phyloP scores from a whole-genome alignment of 2,113 vertebrate species.

The Amblyopsis rosae region DNA sequence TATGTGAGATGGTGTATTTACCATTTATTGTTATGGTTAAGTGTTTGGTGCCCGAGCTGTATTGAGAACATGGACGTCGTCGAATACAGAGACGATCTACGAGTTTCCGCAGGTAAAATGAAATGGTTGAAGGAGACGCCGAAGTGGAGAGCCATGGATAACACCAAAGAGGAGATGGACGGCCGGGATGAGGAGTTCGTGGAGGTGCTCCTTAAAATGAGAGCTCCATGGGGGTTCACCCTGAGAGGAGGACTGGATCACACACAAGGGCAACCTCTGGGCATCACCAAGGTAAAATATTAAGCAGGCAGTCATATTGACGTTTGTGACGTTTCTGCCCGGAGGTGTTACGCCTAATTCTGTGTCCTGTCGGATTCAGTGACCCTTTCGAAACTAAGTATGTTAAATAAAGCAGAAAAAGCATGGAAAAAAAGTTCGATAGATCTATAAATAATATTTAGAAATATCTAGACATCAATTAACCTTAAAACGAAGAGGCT shows the following conservation, averaged over 20 bases:
- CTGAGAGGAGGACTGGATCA: slow-evolving; percentile 86
- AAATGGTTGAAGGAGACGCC: slow-evolving; percentile 29
- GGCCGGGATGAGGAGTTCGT: slow-evolving; percentile 33
- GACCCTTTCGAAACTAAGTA: too few species aligned
- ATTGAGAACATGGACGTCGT: slow-evolving; percentile 30
- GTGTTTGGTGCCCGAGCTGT: slow-evolving; percentile 13
- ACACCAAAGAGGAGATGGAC: not conserved
- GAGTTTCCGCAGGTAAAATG: slow-evolving; percentile 28
- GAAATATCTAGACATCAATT: too few species aligned
- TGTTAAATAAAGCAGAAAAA: too few species aligned
- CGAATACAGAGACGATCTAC: slow-evolving; percentile 31
- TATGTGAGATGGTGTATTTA: too few species aligned
- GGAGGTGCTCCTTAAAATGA: slow-evolving; percentile 55
- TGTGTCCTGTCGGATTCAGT: too few species aligned
- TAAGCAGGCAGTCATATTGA: too few species aligned
- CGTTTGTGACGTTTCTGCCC: too few species aligned
- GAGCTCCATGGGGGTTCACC: slow-evolving; percentile 89
- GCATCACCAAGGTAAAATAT: slow-evolving; percentile 85
- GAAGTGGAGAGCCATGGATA: too few species aligned
- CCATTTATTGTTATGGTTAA: slow-evolving; percentile 1
- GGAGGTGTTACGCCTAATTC: too few species aligned
- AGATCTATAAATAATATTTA: too few species aligned
- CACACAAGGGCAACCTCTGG: slow-evolving; percentile 83
- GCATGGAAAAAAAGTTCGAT: too few species aligned
- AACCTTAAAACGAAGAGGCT: too few species aligned